Evolutionary conservation across 2,888 invertebrate species (phyloP), one percentile per base, ranked within the genome.

Genomic region (Meandrusa payeni): DNA sequence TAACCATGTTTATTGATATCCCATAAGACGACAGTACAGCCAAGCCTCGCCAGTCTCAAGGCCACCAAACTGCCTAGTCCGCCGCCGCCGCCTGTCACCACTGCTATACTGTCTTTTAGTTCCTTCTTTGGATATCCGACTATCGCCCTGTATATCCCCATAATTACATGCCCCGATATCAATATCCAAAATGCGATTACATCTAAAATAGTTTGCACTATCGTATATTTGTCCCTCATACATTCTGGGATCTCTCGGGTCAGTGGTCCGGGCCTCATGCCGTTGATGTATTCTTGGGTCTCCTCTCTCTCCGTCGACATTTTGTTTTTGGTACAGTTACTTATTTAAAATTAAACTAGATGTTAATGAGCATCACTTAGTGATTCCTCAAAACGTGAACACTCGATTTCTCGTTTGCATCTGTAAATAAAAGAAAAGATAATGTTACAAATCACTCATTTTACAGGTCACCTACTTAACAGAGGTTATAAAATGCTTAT

Each of bases 31-130:
- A 97, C 90, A 49, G 90, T 92, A 53, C 94, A 94, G 38, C 95
- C 94, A 43, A 94, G 89, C 62, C 93, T 89, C 10, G 94, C 93
- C 32, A 97, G 88, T 55, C 93, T 89, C 54, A 93, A 73, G 1
- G 95, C 93, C 42, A 96, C 79, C 37, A 95, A 89, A 51, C 95
- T 90, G 3, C 97, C 97, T 7, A 97, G 85, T 2, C 96, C 97
- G 22, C 94, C 93, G 20, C 96, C 97, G 9, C 95, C 96, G 0
- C 97, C 97, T 0, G 97, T 97, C 15, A 97, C 92, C 29, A 97
- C 88, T 0, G 95, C 95, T 23, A 95, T 90, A 63, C 95, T 93
- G 23, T 93, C 94, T 48, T 88, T 88, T 46, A 96, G 80, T 52
- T 91, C 90, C 73, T 95, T 95, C 76, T 91, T 90, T 23, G 89